phyloP scores from a whole-genome alignment of 1,140 invertebrate species.

The Macrostomum lignano region DNA sequence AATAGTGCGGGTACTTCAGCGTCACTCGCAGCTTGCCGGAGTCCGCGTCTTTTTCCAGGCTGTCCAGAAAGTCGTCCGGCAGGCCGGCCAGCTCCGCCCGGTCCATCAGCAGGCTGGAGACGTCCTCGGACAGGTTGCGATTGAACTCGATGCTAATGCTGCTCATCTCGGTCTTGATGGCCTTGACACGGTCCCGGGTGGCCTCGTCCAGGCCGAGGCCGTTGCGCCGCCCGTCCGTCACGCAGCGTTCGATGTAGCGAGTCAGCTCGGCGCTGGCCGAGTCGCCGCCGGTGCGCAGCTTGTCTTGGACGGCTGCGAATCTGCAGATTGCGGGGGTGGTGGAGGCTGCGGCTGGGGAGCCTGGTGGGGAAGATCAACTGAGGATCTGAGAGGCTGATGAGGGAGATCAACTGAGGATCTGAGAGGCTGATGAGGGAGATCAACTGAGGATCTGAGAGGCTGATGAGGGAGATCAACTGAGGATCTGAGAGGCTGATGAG shows the following conservation, averaged over 20 bases:
- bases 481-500: too few species aligned
- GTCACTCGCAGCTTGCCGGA: slow-evolving; percentile 28
- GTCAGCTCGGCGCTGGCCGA: slow-evolving; percentile 24
- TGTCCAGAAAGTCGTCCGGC: slow-evolving; percentile 26
- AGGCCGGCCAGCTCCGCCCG: slow-evolving; percentile 25
- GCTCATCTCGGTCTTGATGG: slow-evolving; percentile 29
- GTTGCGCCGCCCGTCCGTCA: slow-evolving; percentile 30
- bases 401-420: too few species aligned
- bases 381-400: too few species aligned
- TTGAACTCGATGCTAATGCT: slow-evolving; percentile 30
- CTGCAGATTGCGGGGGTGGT: too few species aligned
- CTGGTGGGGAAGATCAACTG: too few species aligned
- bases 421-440: too few species aligned
- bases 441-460: too few species aligned
- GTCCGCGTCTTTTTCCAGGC: slow-evolving; percentile 27
- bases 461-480: too few species aligned
- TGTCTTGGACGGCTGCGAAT: too few species aligned
- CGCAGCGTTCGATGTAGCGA: slow-evolving; percentile 27
- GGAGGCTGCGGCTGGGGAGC: too few species aligned
- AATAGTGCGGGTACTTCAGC: slow-evolving; percentile 32
- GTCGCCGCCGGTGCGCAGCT: too few species aligned
- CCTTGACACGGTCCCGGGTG: slow-evolving; percentile 26
- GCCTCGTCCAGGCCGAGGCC: slow-evolving; percentile 29
- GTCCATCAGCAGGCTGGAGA: slow-evolving; percentile 28
- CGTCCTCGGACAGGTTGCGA: slow-evolving; percentile 32